Conservation (phyloP, 2,113 vertebrate species). For the Orientallactaga bullata region DNA sequence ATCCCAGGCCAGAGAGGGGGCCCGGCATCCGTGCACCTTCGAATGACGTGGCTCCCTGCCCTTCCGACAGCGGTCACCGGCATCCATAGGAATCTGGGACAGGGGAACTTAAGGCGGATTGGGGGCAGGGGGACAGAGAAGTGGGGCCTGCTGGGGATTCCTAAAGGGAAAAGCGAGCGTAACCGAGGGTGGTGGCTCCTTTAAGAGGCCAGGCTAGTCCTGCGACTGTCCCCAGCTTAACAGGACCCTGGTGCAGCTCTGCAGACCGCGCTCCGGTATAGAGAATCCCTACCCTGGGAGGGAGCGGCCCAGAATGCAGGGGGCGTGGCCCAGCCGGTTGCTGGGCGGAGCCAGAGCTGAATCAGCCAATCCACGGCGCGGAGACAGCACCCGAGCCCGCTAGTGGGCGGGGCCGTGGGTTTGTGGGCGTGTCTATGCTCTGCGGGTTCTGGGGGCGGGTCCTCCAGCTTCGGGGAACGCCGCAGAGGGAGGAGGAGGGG, state of each 20-base stretch:
- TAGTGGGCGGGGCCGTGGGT: not conserved
- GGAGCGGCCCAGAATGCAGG: not conserved
- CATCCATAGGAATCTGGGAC: not conserved
- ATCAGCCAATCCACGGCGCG: rapidly evolving
- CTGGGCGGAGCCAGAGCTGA: constrained; percentile 44
- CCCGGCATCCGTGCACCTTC: not conserved
- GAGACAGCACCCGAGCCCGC: not conserved
- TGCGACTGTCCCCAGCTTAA: constrained; percentile 52
- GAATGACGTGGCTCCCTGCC: not conserved
- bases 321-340: not conserved
- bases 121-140: not conserved
- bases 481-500: constrained; percentile 36
- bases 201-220: constrained; percentile 73
- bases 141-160: not conserved
- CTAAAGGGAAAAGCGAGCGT: not conserved
- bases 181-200: constrained; percentile 41
- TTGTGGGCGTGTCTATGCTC: not conserved
- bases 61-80: not conserved
- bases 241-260: constrained; percentile 11
- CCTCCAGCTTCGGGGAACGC: not conserved
- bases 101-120: not conserved
- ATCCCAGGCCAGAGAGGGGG: not conserved
- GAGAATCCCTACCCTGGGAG: rapidly evolving
- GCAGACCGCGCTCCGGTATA: not conserved
- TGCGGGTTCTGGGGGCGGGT: constrained; percentile 5